phyloP scores from a whole-genome alignment of 2,113 vertebrate genomes.

The Chloropsis cyanopogon region DNA sequence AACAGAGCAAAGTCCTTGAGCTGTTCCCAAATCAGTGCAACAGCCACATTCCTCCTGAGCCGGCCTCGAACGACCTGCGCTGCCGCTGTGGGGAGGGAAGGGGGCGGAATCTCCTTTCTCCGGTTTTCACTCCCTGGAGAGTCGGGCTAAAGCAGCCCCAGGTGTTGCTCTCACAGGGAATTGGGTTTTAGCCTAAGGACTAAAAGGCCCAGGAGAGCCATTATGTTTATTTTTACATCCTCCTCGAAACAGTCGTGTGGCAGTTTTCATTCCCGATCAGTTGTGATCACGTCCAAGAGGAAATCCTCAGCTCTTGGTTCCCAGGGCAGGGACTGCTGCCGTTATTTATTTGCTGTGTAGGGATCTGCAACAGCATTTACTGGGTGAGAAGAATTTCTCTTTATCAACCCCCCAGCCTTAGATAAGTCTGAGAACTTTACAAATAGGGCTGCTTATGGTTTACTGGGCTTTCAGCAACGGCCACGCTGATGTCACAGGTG shows the following conservation, averaged over 20 bases:
- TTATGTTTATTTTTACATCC: not conserved
- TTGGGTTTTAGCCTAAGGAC: not conserved
- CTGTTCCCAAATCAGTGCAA: not conserved
- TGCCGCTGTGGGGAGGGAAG: fast-evolving
- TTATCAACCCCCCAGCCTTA: not conserved
- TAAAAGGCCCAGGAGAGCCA: not conserved
- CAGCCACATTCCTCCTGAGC: not conserved
- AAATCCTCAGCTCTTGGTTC: not conserved
- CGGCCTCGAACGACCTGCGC: not conserved
- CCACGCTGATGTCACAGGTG: not conserved
- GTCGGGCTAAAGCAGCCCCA: not conserved
- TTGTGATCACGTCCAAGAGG: not conserved
- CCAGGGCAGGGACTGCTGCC: not conserved
- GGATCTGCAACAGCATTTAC: not conserved
- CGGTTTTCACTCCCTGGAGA: not conserved
- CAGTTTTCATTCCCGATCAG: not conserved
- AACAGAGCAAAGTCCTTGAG: slow-evolving; percentile 12
- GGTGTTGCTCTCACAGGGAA: not conserved
- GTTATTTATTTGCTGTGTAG: not conserved
- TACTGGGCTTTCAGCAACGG: not conserved
- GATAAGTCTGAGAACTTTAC: not conserved
- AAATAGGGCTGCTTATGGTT: not conserved
- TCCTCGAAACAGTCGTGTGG: not conserved
- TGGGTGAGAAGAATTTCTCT: not conserved
- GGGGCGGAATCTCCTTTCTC: not conserved